Evolutionary conservation across 2,797 vertebrate species (phyloP), one percentile per base, ranked within the genome.

Genomic region (Gambelia wislizenii): DNA sequence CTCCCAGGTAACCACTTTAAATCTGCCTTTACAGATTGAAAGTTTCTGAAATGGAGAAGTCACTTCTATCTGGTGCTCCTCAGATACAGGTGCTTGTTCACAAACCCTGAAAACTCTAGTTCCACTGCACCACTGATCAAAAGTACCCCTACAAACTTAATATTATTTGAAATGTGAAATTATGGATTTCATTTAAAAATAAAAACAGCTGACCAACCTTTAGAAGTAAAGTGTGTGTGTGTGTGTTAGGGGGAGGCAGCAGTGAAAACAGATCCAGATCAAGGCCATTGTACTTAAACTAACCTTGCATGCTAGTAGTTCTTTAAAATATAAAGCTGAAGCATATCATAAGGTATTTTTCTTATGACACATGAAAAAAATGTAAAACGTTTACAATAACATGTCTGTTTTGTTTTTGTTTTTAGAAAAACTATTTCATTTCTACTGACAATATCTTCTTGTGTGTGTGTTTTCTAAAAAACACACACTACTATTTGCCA

Each of bases 131-230:
- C n/a, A 33, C 27, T 49, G 13, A 33, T 87, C 56, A 36, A 61
- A 20, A n/a, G 25, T 72, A 36, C 22, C 0, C 16, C 22, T 88
- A 36, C 56, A 83, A 67, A 8, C 33, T 52, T 64, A 42, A 76
- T 42, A 33, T 76, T 25, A 76, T 88, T 83, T 42, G 74, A 77
- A 61, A 88, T n/a, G 70, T 67, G 81, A 88, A 76, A 77, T 36
- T 7, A 75, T 52, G 64, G 22, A 49, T 13, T 59, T 82, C 42
- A 36, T 59, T 56, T 7, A 39, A 80, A 54, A 54, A 36, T 14
- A 80, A 82, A 6, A 59, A 59, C 13, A 27, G 36, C 6, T 81
- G 36, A n/a, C 36, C 49, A 87, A 3, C 7, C 30, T 80, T 80
- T 8, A 70, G 27, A 75, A 49, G 61, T 36, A 4, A 36, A 54